These are phyloP conservation scores for Perizoma flavofasciatum DNA, from an alignment of 2,888 invertebrate genomes.

Conservation along the genomic window DNA sequence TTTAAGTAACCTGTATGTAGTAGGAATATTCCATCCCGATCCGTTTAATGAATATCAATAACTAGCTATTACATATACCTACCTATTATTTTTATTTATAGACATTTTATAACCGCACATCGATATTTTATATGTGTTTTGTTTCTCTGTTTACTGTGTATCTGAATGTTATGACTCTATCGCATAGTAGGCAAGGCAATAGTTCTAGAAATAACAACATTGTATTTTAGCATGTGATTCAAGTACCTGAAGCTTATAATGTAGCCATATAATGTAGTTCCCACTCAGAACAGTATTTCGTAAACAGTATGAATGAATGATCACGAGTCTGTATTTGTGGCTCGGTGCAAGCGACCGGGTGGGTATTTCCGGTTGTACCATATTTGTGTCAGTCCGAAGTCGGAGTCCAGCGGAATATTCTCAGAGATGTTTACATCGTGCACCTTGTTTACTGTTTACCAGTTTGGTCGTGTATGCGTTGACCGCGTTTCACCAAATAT, in stretches of 20 bases:
- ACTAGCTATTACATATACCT: too few species aligned
- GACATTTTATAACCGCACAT: neutral
- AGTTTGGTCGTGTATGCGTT: conserved; percentile 39
- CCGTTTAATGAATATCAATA: too few species aligned
- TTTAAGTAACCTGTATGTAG: too few species aligned
- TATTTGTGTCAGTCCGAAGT: conserved; percentile 60
- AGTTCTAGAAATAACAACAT: too few species aligned
- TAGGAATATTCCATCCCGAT: too few species aligned
- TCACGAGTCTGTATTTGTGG: conserved; percentile 41
- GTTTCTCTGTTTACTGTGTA: conserved; percentile 11
- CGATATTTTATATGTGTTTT: too few species aligned
- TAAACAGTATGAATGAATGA: conserved; percentile 23
- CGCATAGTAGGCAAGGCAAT: too few species aligned
- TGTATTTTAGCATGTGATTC: too few species aligned
- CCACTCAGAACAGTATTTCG: conserved; percentile 22
- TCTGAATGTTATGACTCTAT: conserved; percentile 12
- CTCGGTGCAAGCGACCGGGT: conserved; percentile 53
- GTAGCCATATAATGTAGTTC: conserved; percentile 8
- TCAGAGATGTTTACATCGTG: conserved; percentile 61
- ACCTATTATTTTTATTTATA: neutral
- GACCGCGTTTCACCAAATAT: conserved; percentile 23
- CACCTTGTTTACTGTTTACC: conserved; percentile 67
- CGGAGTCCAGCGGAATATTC: conserved; percentile 76
- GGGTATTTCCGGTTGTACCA: conserved; percentile 65
- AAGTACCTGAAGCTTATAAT: neutral